Evolutionary conservation across 2,797 vertebrate species (phyloP), one percentile per base, ranked within the genome.

Genomic region (Halcyon smyrnensis): DNA sequence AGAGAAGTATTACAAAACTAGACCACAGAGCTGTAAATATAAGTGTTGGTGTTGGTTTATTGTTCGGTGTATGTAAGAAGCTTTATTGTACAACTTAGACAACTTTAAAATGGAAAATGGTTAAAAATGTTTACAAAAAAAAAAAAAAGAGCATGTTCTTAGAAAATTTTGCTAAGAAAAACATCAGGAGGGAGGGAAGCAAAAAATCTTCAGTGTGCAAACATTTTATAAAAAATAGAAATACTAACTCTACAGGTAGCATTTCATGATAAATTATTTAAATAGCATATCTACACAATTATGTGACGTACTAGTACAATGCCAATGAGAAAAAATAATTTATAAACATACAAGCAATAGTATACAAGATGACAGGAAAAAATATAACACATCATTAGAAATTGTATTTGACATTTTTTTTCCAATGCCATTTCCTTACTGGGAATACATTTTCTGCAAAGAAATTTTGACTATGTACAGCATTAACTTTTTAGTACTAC

Each of bases 211-310:
- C 98, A 99, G 98, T 99, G 99, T 99, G 99, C 99, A 99, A 99
- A 99, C 98, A 97, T 98, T 98, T 99, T 99, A 99, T 99, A 99
- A 99, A 99, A 46, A 98, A 99, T 98, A 99, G 98, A 99, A 99
- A 99, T 98, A 98, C 98, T 98, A 99, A 98, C 98, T 98, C 98
- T 98, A 98, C 98, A 98, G 98, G 98, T 98, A 98, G 98, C 98
- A 98, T 98, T 99, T 99, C 99, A 98, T 98, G 98, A 99, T 99
- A 99, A 99, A 99, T 99, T 99, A 99, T 98, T 99, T 99, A 99
- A 99, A 99, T 99, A 99, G 99, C 98, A 89, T 99, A 99, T 99
- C 98, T 99, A 99, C 99, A 99, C 98, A 99, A 98, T 98, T 97
- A 99, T 97, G 98, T 99, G 99, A 98, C 98, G 98, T 98, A 98